Evolutionary conservation across 2,888 invertebrate species (phyloP).

Genomic region (Podabrus alpinus): DNA sequence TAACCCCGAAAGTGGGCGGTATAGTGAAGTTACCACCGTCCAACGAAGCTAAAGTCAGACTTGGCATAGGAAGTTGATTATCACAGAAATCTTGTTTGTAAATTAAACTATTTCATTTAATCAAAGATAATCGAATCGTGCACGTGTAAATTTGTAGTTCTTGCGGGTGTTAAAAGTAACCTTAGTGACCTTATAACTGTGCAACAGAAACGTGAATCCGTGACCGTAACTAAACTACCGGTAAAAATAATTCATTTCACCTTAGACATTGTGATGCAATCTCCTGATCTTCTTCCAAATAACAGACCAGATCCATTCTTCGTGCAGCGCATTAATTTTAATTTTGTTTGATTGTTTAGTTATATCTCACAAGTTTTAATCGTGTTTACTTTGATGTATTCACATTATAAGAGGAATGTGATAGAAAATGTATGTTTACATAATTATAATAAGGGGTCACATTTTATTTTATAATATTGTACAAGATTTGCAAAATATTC

Average conservation of each 20-base stretch:
- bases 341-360: neutral
- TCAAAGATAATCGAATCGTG: neutral
- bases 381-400: too few relatives aligned
- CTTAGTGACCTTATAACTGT: slow-evolving; percentile 18
- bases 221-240: slow-evolving; percentile 11
- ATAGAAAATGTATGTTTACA: too few relatives aligned
- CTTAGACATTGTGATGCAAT: neutral
- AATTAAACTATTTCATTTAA: neutral
- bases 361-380: neutral
- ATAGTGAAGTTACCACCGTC: too few relatives aligned
- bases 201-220: slow-evolving; percentile 15
- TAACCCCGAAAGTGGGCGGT: neutral
- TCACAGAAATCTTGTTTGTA: neutral
- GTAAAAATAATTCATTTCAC: slow-evolving; percentile 13
- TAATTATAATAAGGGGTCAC: too few relatives aligned
- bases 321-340: neutral
- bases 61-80: neutral
- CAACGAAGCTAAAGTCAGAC: neutral
- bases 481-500: neutral
- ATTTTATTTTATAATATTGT: neutral
- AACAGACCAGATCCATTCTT: neutral
- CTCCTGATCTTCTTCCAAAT: neutral
- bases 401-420: too few relatives aligned
- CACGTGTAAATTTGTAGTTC: slow-evolving; percentile 11
- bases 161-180: slow-evolving; percentile 7